phyloP scores from a whole-genome alignment of 2,113 vertebrate genomes.

The Rhinichthys klamathensis region DNA sequence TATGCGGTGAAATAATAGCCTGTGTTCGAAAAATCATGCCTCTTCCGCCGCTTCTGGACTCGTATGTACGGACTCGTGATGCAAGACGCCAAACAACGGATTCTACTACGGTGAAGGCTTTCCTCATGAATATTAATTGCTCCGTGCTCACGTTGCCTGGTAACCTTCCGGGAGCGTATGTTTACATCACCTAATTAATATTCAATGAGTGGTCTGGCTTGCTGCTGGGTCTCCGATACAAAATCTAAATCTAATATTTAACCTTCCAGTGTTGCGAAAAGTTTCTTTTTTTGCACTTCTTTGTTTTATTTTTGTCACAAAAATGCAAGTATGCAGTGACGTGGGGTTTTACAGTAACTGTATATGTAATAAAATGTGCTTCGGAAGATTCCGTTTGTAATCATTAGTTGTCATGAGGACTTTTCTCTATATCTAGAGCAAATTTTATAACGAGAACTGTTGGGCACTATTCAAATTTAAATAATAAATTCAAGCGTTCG shows the following conservation, averaged over 20 bases:
- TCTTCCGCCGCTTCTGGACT: constrained; percentile 38
- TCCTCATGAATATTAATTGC: constrained; percentile 23
- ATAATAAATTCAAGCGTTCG: neutral
- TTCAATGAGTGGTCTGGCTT: neutral
- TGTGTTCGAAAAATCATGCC: constrained; percentile 17
- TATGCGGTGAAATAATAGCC: neutral
- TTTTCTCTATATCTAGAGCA: neutral
- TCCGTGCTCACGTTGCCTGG: constrained; percentile 1
- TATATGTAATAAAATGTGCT: neutral
- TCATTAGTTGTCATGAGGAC: neutral
- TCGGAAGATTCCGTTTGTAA: neutral
- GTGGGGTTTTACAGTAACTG: neutral
- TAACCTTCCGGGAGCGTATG: constrained; percentile 1
- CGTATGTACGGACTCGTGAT: constrained; percentile 29
- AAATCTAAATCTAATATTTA: neutral
- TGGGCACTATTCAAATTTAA: neutral
- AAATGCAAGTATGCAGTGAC: neutral
- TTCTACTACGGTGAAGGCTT: neutral
- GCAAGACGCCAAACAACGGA: neutral
- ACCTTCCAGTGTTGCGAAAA: too few species aligned
- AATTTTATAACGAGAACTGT: neutral
- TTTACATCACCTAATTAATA: neutral
- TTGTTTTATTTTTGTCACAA: neutral
- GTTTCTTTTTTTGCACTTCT: neutral
- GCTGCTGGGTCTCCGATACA: neutral